Base-by-base conservation (phyloP, 2,113 vertebrate genomes). In the Gnathonemus echidnorhynchus region DNA sequence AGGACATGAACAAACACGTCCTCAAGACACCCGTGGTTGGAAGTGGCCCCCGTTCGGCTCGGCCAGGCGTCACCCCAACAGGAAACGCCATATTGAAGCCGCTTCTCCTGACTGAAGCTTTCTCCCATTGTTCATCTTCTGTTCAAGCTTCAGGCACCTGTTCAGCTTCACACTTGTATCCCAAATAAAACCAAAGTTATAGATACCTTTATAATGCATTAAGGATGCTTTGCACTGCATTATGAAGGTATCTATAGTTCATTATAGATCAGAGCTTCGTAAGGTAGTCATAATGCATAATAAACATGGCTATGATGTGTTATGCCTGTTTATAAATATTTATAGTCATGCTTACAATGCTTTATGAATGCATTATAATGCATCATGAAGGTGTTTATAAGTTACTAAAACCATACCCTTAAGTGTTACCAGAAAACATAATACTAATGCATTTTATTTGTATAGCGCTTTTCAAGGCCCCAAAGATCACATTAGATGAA, bases 1-100 rank as follows among this genome's bases (percentile, higher is more conserved):
- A 95, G 95, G 95, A 52, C 21, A 91, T 49, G 48, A 89, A 86
- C 17, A 88, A 83, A 89, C 84, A 90, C 3, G 35, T 86, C 88
- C 88, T 92, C 90, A 90, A 89, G 90, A 88, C 35, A 87, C 45
- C 77, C 48, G 48, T n/a, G 48, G 49, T 6, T 5, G 45, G 5
- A 7, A 66, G 35, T 0, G 27, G 3, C 62, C 49, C 45, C 50
- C 19, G 83, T 53, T 31, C 1, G 46, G 13, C 13, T 35, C 21
- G 35, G 46, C 15, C 42, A 24, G 62, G 42, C 42, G 4, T 35
- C 74, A 1, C 31, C 74, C 74, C 13, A 6, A n/a, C 19, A 42
- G 11, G 39, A 42, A 39, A 42, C 13, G 35, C 3, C 31, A 4
- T 35, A 27, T 13, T 1, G 11, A 74, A 74, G 52, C 74, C 74